Conservation (phyloP, 2,888 invertebrate species). For the Noctua fimbriata region DNA sequence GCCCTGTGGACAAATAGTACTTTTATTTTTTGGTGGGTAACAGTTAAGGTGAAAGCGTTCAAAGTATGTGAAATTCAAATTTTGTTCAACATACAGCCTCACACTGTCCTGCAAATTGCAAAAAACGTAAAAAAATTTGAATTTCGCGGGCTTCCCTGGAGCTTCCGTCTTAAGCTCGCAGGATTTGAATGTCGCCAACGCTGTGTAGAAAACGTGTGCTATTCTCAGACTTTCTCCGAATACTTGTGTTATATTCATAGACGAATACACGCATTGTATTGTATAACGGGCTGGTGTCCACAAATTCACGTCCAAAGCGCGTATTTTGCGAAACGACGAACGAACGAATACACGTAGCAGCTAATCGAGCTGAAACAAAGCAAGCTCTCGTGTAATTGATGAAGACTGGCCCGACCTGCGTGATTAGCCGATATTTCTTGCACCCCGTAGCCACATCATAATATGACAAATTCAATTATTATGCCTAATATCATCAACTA, state of each 20-base stretch:
- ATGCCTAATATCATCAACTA: not conserved
- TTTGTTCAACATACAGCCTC: too few relatives aligned
- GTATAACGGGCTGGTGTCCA: too few relatives aligned
- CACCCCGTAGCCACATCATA: not conserved
- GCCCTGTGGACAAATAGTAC: slow-evolving; percentile 88
- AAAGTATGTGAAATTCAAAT: too few relatives aligned
- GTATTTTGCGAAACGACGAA: too few relatives aligned
- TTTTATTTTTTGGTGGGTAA: not conserved
- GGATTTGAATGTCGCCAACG: not conserved
- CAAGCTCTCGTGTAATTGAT: not conserved
- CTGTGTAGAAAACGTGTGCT: not conserved
- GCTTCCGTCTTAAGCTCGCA: not conserved
- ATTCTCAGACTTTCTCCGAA: not conserved
- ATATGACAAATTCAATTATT: not conserved
- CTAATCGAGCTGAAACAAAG: not conserved
- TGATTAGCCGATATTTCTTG: not conserved
- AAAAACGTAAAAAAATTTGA: too few relatives aligned
- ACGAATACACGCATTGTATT: too few relatives aligned
- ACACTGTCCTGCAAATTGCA: too few relatives aligned
- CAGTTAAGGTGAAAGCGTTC: not conserved
- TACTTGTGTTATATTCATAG: not conserved
- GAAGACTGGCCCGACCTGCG: not conserved
- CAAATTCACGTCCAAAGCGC: too few relatives aligned
- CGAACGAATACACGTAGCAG: not conserved
- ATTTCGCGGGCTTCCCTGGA: too few relatives aligned